A percentile compares a stretch with the other conserved stretches of the same genome.
phyloP scores from a whole-genome alignment of 1,140 invertebrate species.

The Drosophila arawakana region DNA sequence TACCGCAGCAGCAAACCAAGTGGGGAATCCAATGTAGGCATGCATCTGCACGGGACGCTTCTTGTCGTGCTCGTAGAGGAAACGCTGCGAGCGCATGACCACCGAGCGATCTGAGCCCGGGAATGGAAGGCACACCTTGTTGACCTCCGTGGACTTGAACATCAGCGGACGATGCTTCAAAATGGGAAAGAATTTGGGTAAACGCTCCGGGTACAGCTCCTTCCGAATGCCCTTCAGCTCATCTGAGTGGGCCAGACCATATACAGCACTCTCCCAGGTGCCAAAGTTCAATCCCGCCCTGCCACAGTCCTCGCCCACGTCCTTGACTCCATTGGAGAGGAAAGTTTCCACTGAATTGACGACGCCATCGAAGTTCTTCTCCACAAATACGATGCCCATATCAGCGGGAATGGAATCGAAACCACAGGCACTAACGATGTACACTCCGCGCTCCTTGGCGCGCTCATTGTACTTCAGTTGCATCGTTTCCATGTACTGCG shows the following conservation, averaged over 20 bases:
- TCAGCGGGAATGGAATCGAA: conserved; percentile 96
- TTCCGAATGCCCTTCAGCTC: conserved; percentile 88
- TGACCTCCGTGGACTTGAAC: conserved; percentile 87
- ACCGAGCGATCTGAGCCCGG: conserved; percentile 92
- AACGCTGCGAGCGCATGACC: conserved; percentile 90
- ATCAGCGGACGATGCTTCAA: conserved; percentile 86
- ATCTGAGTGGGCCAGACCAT: conserved; percentile 88
- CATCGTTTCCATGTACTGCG: conserved; percentile 94
- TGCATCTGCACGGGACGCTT: conserved; percentile 89
- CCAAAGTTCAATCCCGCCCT: conserved; percentile 88
- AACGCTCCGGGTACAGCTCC: conserved; percentile 87
- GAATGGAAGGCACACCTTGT: conserved; percentile 89
- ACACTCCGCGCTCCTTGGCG: conserved; percentile 91
- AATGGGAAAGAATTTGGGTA: conserved; percentile 88
- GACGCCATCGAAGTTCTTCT: conserved; percentile 90
- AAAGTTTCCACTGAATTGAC: conserved; percentile 92
- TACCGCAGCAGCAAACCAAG: conserved; percentile 73
- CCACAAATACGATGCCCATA: conserved; percentile 90
- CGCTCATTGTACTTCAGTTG: conserved; percentile 91
- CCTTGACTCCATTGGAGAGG: conserved; percentile 84
- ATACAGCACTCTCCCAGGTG: conserved; percentile 93
- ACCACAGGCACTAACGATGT: conserved; percentile 95
- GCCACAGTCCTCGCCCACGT: conserved; percentile 54
- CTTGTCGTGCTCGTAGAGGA: conserved; percentile 88
- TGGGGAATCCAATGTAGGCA: conserved; percentile 87